Evolutionary conservation across 2,113 vertebrate species (phyloP).

Genomic region (Aepyceros melampus): DNA sequence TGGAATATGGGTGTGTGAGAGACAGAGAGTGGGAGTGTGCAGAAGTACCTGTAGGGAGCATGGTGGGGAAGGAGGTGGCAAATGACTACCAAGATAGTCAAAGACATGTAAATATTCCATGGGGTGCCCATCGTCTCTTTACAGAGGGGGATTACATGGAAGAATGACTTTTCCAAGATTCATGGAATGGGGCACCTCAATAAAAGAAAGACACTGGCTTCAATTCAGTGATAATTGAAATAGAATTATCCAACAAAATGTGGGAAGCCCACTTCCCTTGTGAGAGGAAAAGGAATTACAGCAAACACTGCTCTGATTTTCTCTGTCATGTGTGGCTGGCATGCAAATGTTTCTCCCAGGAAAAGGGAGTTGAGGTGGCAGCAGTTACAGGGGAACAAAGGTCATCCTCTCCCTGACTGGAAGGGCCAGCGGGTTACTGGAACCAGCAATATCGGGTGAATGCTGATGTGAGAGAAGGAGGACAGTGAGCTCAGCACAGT

Average conservation of each 20-base stretch:
- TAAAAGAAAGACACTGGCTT: neutral
- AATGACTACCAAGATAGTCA: neutral
- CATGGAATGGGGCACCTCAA: neutral
- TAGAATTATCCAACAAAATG: neutral
- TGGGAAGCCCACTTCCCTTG: neutral
- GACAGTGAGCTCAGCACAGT: neutral
- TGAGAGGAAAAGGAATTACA: neutral
- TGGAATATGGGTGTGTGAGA: neutral
- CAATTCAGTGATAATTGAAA: neutral
- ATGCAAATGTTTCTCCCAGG: neutral
- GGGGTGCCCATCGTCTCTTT: neutral
- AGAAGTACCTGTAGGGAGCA: neutral
- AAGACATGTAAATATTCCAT: neutral
- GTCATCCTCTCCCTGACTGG: neutral
- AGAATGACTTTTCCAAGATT: neutral
- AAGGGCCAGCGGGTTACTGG: neutral
- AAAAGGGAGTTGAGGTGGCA: neutral
- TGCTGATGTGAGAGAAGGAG: neutral
- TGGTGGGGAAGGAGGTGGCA: neutral
- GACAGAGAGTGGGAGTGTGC: neutral
- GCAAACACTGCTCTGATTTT: neutral
- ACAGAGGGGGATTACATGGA: neutral
- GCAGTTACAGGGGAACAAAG: neutral
- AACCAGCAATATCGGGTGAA: neutral
- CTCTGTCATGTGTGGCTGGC: neutral